phyloP scores from a whole-genome alignment of 2,113 vertebrate species.

The Myiagra hebetior region DNA sequence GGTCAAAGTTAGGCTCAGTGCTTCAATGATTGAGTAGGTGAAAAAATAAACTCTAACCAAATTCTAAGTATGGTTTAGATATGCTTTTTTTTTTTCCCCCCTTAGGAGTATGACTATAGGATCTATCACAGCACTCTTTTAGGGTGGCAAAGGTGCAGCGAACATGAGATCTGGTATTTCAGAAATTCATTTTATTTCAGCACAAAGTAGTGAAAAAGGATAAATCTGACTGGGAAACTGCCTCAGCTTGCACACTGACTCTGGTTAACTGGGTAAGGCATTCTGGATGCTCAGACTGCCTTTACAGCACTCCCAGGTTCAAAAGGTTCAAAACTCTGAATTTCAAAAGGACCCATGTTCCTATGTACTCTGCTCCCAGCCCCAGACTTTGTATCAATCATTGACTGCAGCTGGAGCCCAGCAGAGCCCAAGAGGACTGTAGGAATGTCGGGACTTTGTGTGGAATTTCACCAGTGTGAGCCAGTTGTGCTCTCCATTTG shows the following conservation, averaged over 20 bases:
- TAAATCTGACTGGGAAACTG: background rate
- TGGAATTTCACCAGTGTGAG: conserved; percentile 62
- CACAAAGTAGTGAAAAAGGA: background rate
- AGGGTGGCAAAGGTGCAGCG: background rate
- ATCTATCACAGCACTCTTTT: background rate
- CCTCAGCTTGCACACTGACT: background rate
- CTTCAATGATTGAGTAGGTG: background rate
- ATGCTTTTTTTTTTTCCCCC: background rate
- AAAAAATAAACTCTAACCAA: background rate
- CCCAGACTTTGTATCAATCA: conserved; percentile 1
- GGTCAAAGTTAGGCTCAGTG: background rate
- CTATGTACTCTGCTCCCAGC: background rate
- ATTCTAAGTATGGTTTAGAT: background rate
- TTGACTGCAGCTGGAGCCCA: conserved; percentile 11
- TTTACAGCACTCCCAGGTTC: background rate
- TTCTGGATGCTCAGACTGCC: background rate
- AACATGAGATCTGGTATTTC: background rate
- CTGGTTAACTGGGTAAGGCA: background rate
- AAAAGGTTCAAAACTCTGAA: background rate
- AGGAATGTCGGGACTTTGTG: conserved; percentile 57
- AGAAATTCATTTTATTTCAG: background rate
- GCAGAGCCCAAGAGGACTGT: background rate
- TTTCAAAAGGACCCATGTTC: conserved; percentile 10
- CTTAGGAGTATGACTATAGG: background rate
- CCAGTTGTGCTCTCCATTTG: conserved; percentile 5